Evolutionary conservation across 1,140 invertebrate genomes (phyloP), one percentile per base, ranked within the genome.

Genomic region (Leguminivora glycinivorella): DNA sequence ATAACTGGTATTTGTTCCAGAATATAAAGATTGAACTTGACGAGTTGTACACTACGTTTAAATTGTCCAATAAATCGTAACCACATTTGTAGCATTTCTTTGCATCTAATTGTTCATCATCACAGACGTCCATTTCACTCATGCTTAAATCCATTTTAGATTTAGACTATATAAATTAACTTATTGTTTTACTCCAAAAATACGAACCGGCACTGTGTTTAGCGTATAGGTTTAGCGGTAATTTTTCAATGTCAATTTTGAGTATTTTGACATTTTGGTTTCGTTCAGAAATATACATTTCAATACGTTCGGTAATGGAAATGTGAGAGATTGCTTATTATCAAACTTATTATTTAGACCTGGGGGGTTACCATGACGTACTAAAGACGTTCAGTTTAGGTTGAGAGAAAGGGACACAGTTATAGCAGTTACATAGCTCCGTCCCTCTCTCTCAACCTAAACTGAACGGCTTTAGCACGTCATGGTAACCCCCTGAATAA

Each of bases 1-100:
- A 87, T 75, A 90, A 82, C 80, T 88, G 82, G 70, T 82, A 84
- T 70, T 84, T 87, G 76, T 88, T 89, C 85, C 85, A 90, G 12
- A 87, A 72, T 24, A 81, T 72, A 6, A 80, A 60, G 52, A 73
- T 72, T 6, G 60, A 76, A 56, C 69, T 84, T 9, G 67, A 71
- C 2, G 67, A 26, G 70, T 83, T 80, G 40, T 81, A 78, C 66
- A 67, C 56, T 66, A 88, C 76, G 29, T 82, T 83, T 58, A 88
- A 67, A 25, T 75, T 84, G 43, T 74, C 79, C 14, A 68, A 66
- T 52, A 74, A 76, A 10, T 73, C 67, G 69, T 63, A 69, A 34
- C 72, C 67, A 68, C 26, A 81, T 73, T 81, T 79, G 67, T 71
- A 84, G 72, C 77, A 82, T 63, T 22, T 63, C 29, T 73, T 73